These are phyloP conservation scores for Lithobates pipiens DNA, from an alignment of 2,797 vertebrate genomes.

Conservation along the genomic window DNA sequence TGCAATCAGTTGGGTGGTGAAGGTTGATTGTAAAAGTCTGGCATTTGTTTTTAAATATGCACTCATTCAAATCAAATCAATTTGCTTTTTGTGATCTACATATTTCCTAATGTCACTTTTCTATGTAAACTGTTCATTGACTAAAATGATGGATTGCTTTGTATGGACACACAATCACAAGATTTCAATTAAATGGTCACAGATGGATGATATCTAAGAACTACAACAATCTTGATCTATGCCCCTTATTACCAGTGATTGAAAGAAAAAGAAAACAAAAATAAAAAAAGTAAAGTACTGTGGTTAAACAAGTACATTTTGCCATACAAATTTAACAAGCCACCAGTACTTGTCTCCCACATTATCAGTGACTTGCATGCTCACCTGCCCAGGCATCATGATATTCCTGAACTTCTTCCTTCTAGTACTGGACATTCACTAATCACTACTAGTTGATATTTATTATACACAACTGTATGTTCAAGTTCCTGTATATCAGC, in stretches of 20 bases:
- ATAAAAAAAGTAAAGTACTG: neutral
- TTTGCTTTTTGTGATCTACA: conserved; percentile 23
- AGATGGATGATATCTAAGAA: neutral
- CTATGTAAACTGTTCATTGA: conserved; percentile 8
- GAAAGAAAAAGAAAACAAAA: neutral
- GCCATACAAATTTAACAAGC: no score
- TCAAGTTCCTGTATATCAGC: neutral
- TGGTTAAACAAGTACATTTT: no score
- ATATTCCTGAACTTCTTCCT: neutral
- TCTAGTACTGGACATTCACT: neutral
- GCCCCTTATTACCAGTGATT: neutral
- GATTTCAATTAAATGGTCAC: neutral
- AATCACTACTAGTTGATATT: no score
- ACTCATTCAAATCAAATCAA: conserved; percentile 28
- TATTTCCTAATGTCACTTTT: conserved; percentile 31
- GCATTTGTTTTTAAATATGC: conserved; percentile 53
- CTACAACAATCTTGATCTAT: neutral
- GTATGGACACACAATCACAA: neutral
- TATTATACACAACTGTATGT: no score
- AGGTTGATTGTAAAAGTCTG: conserved; percentile 54
- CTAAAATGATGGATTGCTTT: conserved; percentile 28
- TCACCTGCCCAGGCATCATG: neutral
- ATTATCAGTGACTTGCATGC: no score
- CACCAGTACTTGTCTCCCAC: neutral
- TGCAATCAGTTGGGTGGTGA: conserved; percentile 50